Conservation (phyloP, 2,797 vertebrate genomes). For the Eremophila alpestris region DNA sequence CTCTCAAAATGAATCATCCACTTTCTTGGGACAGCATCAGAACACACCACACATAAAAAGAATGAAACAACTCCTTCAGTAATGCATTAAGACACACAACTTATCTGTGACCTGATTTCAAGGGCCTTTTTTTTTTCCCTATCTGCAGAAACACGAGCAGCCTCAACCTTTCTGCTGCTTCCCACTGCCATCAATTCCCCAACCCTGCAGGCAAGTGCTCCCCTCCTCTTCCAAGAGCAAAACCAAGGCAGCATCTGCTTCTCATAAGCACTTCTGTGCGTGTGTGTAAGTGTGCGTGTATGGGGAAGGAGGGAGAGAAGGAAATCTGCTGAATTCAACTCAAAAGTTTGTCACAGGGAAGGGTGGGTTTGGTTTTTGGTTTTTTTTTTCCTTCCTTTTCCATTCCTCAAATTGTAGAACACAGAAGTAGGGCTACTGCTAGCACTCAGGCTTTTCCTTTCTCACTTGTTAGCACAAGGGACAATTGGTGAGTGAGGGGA, state of each 20-base stretch:
- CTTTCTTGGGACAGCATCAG: slow-evolving; percentile 15
- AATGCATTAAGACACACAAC: neutral
- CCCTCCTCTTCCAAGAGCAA: slow-evolving; percentile 58
- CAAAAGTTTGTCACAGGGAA: neutral
- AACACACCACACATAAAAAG: neutral
- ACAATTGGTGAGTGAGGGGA: neutral
- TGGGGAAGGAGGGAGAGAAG: neutral
- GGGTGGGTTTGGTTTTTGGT: neutral
- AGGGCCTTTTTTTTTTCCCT: neutral
- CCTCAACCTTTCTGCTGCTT: neutral
- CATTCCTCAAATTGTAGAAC: neutral
- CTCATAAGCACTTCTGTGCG: slow-evolving; percentile 70
- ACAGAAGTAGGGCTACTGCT: neutral
- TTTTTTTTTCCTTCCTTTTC: neutral
- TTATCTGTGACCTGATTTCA: slow-evolving; percentile 24
- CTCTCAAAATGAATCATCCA: slow-evolving; percentile 32
- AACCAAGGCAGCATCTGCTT: slow-evolving; percentile 73
- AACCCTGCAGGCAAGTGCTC: neutral
- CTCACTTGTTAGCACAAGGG: neutral
- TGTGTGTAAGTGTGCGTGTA: neutral
- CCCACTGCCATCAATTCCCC: neutral
- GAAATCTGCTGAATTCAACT: slow-evolving; percentile 61
- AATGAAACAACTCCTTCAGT: slow-evolving; percentile 1
- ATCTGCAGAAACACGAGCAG: slow-evolving; percentile 4
- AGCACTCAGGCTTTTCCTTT: neutral